A percentile compares a stretch with the other conserved stretches of the same genome.
These are phyloP conservation scores for Drosophila cyrtoloma DNA, from an alignment of 2,888 invertebrate genomes.

Conservation along the genomic window DNA sequence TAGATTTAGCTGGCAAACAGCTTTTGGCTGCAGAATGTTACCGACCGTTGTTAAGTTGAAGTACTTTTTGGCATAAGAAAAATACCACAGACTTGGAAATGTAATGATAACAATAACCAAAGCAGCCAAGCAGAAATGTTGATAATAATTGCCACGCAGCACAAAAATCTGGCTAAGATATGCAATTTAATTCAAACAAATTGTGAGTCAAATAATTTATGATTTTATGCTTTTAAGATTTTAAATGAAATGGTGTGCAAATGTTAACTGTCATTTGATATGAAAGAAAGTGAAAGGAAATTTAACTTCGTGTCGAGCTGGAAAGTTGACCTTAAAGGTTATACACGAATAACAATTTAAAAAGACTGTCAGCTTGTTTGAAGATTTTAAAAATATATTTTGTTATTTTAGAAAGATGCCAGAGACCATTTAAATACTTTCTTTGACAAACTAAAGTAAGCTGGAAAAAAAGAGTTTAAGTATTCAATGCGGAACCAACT, in stretches of 20 bases:
- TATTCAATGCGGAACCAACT: neutral
- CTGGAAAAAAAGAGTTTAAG: neutral
- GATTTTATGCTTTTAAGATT: neutral
- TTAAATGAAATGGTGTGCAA: neutral
- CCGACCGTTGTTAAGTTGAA: conserved; percentile 42
- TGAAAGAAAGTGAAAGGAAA: neutral
- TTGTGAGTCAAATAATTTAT: neutral
- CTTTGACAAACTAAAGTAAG: no score
- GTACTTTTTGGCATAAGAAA: conserved; percentile 42
- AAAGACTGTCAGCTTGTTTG: neutral
- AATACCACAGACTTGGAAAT: conserved; percentile 55
- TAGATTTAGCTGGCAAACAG: conserved; percentile 58
- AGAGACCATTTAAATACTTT: neutral
- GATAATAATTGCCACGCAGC: conserved; percentile 57
- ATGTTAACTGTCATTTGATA: neutral
- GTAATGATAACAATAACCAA: conserved; percentile 54
- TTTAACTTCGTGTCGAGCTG: no score
- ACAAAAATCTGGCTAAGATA: conserved; percentile 38
- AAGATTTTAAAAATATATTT: neutral
- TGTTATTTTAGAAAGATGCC: neutral
- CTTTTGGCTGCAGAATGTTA: conserved; percentile 56
- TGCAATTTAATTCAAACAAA: conserved; percentile 41
- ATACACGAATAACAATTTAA: neutral
- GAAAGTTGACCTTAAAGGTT: neutral
- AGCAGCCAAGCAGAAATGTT: conserved; percentile 58